phyloP scores from a whole-genome alignment of 2,888 invertebrate genomes.

The Leptinotarsa peninsularis region DNA sequence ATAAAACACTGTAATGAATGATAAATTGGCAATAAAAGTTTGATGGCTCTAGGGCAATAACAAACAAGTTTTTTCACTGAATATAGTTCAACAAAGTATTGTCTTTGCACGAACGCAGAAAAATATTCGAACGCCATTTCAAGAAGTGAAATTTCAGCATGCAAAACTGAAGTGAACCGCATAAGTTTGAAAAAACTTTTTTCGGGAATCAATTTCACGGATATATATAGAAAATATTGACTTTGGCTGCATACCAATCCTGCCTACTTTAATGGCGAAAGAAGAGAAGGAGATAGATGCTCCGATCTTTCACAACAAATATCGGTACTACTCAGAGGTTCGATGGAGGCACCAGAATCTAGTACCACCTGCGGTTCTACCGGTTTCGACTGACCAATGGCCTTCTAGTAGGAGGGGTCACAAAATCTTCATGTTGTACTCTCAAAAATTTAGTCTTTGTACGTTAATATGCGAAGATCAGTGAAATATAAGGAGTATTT shows the following conservation, averaged over 20 bases:
- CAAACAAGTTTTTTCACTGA: too few species aligned
- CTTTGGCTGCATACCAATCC: neutral
- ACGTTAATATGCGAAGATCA: slow-evolving; percentile 63
- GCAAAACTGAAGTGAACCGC: too few species aligned
- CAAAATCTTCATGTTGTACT: slow-evolving; percentile 56
- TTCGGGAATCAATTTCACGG: neutral
- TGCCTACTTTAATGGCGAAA: neutral
- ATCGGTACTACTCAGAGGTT: slow-evolving; percentile 31
- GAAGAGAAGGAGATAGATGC: neutral
- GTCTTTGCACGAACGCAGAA: too few species aligned
- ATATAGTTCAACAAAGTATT: too few species aligned
- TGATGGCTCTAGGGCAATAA: too few species aligned
- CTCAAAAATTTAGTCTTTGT: slow-evolving; percentile 60
- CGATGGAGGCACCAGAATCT: slow-evolving; percentile 37
- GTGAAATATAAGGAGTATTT: slow-evolving; percentile 64
- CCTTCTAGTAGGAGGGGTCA: slow-evolving; percentile 54
- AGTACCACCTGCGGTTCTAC: slow-evolving; percentile 48
- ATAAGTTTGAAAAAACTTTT: neutral
- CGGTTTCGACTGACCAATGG: slow-evolving; percentile 53
- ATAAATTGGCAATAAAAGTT: too few species aligned
- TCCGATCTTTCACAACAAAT: slow-evolving; percentile 22
- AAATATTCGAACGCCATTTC: too few species aligned
- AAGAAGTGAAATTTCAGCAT: too few species aligned
- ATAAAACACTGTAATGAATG: too few species aligned
- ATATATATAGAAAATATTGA: neutral